These are phyloP conservation scores for Psittacula derbiana DNA, from an alignment of 2,797 vertebrate species.

Conservation along the genomic window DNA sequence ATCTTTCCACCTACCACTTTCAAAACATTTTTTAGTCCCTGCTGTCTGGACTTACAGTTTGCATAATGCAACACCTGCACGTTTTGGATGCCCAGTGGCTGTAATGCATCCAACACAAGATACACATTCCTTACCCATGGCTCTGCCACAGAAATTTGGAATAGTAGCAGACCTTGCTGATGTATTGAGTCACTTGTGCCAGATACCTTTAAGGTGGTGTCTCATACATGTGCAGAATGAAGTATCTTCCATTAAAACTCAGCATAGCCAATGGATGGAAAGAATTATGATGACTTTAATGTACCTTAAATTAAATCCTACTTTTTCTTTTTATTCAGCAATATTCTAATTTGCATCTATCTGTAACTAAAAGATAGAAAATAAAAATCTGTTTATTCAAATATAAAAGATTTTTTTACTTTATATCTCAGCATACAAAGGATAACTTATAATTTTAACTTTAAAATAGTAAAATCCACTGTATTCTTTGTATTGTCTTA, in stretches of 20 bases:
- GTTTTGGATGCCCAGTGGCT: neutral
- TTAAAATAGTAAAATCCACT: neutral
- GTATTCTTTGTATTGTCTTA: neutral
- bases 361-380: neutral
- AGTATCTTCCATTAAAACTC: neutral
- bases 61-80: neutral
- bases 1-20: neutral
- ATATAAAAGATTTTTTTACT: neutral
- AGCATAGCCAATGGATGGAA: neutral
- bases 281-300: neutral
- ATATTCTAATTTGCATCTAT: neutral
- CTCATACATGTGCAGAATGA: neutral
- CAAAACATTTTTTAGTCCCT: neutral
- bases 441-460: neutral
- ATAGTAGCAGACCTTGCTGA: neutral
- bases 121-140: neutral
- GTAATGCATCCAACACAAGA: neutral
- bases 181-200: neutral
- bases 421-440: neutral
- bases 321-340: neutral
- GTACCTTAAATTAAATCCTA: neutral
- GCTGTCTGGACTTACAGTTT: rapidly evolving
- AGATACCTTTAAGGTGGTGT: neutral
- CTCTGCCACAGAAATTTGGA: neutral
- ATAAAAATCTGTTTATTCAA: neutral